These are phyloP conservation scores for Callithrix jacchus DNA, from an alignment of 2,113 vertebrate species.

Conservation along the genomic window DNA sequence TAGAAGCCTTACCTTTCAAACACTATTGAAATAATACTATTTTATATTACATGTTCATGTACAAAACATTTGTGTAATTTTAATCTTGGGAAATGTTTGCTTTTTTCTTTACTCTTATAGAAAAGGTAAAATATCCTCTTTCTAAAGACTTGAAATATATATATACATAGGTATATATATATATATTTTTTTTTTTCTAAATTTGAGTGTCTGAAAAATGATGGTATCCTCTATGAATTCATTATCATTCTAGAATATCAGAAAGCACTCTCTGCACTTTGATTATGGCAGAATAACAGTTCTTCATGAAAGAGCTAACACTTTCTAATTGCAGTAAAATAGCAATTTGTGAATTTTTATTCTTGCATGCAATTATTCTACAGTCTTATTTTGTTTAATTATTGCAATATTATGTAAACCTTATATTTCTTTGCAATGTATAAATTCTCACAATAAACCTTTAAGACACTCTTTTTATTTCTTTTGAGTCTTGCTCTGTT, in stretches of 20 bases:
- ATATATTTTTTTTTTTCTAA: neutral
- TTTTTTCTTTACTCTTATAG: neutral
- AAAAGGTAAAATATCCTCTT: slow-evolving; percentile 11
- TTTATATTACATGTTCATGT: neutral
- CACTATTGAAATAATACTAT: neutral
- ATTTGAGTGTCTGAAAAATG: neutral
- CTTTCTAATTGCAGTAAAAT: neutral
- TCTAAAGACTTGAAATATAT: neutral
- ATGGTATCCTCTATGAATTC: neutral
- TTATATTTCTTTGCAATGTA: neutral
- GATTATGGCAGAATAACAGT: neutral
- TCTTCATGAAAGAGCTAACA: neutral
- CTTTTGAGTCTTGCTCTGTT: too few relatives aligned
- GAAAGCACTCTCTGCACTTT: neutral
- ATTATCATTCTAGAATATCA: neutral
- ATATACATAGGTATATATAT: too few relatives aligned
- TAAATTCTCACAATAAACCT: neutral
- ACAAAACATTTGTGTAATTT: slow-evolving; percentile 38
- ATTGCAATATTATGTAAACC: neutral
- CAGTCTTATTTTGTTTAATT: neutral
- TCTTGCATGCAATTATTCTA: neutral
- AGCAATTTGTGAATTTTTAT: neutral
- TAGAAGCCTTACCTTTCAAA: neutral
- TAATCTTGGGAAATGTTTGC: neutral
- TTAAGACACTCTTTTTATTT: neutral